Conservation (phyloP, 2,113 vertebrate species). For the Rhinolophus ferrumequinum region DNA sequence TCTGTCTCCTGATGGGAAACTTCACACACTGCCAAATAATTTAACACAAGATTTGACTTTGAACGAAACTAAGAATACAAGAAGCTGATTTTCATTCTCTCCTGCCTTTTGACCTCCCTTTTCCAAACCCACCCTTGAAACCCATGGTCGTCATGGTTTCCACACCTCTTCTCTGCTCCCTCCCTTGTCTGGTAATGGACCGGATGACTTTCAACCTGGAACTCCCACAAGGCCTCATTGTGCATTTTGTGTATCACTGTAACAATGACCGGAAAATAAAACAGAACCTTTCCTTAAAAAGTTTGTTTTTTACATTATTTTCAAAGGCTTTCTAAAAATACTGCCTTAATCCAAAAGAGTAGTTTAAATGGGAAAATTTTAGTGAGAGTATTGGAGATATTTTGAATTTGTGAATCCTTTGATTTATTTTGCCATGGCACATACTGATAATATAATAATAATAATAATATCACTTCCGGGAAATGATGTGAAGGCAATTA, state of each 20-base stretch:
- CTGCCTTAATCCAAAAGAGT: background rate
- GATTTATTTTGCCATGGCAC: background rate
- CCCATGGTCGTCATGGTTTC: background rate
- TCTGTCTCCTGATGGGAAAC: background rate
- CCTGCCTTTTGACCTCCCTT: background rate
- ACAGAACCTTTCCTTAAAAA: background rate
- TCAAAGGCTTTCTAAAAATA: constrained; percentile 1
- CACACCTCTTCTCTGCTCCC: background rate
- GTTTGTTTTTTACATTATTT: background rate
- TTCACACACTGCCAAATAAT: background rate
- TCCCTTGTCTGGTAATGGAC: background rate
- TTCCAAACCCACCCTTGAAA: background rate
- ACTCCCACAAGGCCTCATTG: background rate
- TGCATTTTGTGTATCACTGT: background rate
- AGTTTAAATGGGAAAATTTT: constrained; percentile 27
- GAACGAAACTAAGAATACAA: background rate
- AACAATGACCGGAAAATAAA: background rate
- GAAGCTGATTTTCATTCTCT: background rate
- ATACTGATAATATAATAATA: background rate
- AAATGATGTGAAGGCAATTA: background rate
- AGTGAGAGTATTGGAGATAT: background rate
- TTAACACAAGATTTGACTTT: constrained; percentile 26
- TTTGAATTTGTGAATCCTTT: background rate
- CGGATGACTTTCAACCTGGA: background rate
- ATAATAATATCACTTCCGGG: background rate